phyloP scores from a whole-genome alignment of 2,888 invertebrate species.

The Hirtodrosophila histrioides region DNA sequence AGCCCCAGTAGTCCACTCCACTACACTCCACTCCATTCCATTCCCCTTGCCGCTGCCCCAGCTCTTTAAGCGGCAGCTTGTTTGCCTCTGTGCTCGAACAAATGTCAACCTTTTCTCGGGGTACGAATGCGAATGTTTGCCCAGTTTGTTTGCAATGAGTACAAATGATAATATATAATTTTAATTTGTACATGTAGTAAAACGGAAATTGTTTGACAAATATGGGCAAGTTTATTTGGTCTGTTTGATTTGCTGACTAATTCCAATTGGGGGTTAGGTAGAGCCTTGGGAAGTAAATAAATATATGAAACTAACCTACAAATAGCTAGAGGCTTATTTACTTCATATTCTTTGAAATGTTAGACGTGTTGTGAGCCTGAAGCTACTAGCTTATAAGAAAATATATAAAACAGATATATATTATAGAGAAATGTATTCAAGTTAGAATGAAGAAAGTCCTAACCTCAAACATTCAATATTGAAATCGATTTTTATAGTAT shows the following conservation, averaged over 20 bases:
- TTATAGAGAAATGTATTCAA: too few species aligned
- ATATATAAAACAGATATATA: too few species aligned
- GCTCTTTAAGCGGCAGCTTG: constrained; percentile 14
- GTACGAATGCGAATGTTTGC: constrained; percentile 27
- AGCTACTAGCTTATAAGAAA: too few species aligned
- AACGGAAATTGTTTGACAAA: constrained; percentile 66
- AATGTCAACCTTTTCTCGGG: constrained; percentile 64
- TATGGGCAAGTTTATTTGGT: constrained; percentile 53
- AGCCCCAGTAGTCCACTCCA: constrained; percentile 21
- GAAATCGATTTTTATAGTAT: neutral
- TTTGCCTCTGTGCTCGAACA: constrained; percentile 70
- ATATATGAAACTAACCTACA: neutral
- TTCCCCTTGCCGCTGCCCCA: neutral
- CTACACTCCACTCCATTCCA: neutral
- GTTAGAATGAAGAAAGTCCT: too few species aligned
- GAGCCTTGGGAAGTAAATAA: neutral
- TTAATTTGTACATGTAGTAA: constrained; percentile 69
- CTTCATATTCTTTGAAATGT: constrained; percentile 6
- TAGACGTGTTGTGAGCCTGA: too few species aligned
- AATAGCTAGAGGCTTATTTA: neutral
- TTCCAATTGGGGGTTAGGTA: constrained; percentile 25
- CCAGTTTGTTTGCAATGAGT: constrained; percentile 48
- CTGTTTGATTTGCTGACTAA: constrained; percentile 60
- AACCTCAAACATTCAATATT: too few species aligned
- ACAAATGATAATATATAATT: constrained; percentile 67